Base-by-base conservation (phyloP, 2,888 invertebrate genomes). In the Hemistola chrysoprasaria region DNA sequence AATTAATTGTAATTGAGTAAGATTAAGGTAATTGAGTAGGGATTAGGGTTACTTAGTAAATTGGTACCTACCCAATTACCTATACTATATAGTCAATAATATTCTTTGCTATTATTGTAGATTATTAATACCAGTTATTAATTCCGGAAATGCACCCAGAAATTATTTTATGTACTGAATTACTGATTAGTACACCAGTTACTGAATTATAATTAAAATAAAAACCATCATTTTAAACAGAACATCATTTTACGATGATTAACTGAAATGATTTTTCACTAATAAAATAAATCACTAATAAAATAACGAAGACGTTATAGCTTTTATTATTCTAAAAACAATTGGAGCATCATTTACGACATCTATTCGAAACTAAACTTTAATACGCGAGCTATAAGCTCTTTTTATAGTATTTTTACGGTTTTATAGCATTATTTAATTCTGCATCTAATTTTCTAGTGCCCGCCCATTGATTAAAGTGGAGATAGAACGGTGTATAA, bases 391-490 rank as follows among this genome's bases (percentile, higher is more conserved):
- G n/a, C 5, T 42, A 37, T 11, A 28, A 24, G 8, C 33, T 11
- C 24, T 28, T 46, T 40, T 33, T 39, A 34, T 25, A n/a, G 6
- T 9, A 2, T 7, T 28, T 28, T 36, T 11, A 42, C 25, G 20
- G 28, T 24, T 24, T n/a, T 32, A 29, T 31, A 22, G 21, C 49
- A 50, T 54, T 60, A 59, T 73, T 69, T 62, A 70, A 67, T 74
- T 68, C 69, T 59, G 28, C 32, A 38, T 42, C 28, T 29, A 24
- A 42, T 38, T 37, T 33, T 23, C 42, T 42, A 42, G 37, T 37
- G 71, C 67, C 72, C 85, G 81, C 85, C 85, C 79, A 76, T 71
- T 78, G 85, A 85, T 85, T 78, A 80, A 78, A 78, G 72, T 67
- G 64, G 56, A 76, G 85, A 85, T 85, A 84, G 79, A 77, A 71